Evolutionary conservation across 2,888 invertebrate species (phyloP).

Genomic region (Ametastegia equiseti): DNA sequence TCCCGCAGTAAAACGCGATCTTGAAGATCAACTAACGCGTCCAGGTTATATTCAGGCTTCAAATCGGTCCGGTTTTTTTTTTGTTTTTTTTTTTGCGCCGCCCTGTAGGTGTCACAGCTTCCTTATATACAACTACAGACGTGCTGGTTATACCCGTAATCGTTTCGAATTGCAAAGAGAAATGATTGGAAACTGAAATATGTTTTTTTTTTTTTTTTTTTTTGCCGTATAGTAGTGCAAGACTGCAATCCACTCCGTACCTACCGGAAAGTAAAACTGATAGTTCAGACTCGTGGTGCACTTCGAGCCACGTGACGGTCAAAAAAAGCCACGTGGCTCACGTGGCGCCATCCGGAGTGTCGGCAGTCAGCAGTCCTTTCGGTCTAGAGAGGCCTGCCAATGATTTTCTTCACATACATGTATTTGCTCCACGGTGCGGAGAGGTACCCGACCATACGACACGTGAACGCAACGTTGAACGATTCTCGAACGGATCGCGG

Average conservation of each 20-base stretch:
- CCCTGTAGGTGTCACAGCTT: no score
- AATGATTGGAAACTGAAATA: no score
- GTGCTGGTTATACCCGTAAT: no score
- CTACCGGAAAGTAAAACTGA: not conserved
- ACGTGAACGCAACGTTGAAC: not conserved
- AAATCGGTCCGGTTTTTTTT: no score
- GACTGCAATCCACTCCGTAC: not conserved
- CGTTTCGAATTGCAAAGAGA: no score
- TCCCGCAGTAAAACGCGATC: no score
- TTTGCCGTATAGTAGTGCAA: no score
- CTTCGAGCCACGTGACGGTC: slow-evolving; percentile 18
- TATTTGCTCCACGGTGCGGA: not conserved
- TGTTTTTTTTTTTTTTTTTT: no score
- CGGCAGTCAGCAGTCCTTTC: slow-evolving; percentile 24
- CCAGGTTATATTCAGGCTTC: no score
- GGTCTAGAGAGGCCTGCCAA: not conserved
- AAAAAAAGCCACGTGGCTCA: slow-evolving; percentile 43
- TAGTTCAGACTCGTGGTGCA: not conserved
- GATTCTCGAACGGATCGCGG: slow-evolving; percentile 7
- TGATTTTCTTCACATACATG: slow-evolving; percentile 14
- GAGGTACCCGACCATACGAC: not conserved
- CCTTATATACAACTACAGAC: no score
- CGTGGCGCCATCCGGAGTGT: slow-evolving; percentile 50
- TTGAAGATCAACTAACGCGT: no score
- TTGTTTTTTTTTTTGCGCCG: no score